Percentiles rank a stretch among this genome's conserved stretches.
Conservation (phyloP, 2,797 vertebrate genomes). For the Leptatherina wallacei region DNA sequence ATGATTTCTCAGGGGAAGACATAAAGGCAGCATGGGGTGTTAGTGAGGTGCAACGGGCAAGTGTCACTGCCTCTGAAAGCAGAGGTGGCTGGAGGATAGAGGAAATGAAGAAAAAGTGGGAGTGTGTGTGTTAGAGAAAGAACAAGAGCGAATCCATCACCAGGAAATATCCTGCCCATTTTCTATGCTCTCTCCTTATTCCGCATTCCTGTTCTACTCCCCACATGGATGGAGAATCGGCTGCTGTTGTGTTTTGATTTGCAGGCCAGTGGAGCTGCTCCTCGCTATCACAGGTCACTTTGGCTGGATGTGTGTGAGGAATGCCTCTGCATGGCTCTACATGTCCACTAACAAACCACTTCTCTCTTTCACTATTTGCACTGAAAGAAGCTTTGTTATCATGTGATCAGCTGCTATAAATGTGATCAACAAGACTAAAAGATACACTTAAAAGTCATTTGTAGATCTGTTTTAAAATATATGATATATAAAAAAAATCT, state of each 20-base stretch:
- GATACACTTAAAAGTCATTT: not conserved
- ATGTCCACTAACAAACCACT: constrained; percentile 52
- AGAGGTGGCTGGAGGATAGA: constrained; percentile 50
- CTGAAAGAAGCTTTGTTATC: constrained; percentile 7
- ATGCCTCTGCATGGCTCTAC: constrained; percentile 75
- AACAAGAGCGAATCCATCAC: constrained; percentile 60
- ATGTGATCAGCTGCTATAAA: not conserved
- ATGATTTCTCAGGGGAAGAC: constrained; percentile 58
- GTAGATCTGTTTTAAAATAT: not conserved
- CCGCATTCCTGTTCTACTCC: constrained; percentile 73
- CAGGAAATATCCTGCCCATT: constrained; percentile 34
- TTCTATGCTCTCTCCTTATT: constrained; percentile 18
- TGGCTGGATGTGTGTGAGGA: constrained; percentile 73
- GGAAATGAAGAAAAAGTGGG: constrained; percentile 49
- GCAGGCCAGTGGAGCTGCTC: constrained; percentile 68
- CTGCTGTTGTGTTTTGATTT: constrained; percentile 67
- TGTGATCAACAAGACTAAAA: not conserved
- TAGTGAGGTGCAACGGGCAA: constrained; percentile 69
- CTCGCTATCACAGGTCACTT: constrained; percentile 74
- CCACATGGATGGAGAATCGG: constrained; percentile 49
- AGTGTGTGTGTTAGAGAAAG: constrained; percentile 28
- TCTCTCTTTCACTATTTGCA: constrained; percentile 17
- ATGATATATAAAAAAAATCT: not conserved
- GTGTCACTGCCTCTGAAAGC: constrained; percentile 76
- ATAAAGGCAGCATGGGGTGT: constrained; percentile 63